Evolutionary conservation across 1,140 invertebrate species (phyloP).

Genomic region (Meloidogyne hapla): DNA sequence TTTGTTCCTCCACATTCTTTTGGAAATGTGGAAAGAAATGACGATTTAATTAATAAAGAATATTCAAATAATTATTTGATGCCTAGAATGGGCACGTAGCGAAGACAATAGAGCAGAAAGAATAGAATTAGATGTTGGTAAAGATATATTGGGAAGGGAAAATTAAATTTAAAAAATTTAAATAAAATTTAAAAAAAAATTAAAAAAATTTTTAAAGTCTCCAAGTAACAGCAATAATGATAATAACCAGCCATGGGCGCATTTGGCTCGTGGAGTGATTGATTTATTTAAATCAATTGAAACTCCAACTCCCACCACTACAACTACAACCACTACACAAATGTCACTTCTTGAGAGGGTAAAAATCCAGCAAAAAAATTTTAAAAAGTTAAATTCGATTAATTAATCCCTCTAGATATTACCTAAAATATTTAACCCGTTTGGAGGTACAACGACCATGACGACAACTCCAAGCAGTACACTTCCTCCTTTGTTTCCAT

Average conservation of each 20-base stretch:
- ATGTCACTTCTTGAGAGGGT: conserved; percentile 9
- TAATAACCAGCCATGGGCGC: conserved; percentile 22
- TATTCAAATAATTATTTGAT: not conserved
- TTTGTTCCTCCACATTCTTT: conserved; percentile 13
- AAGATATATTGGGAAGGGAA: not conserved
- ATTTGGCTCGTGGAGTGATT: conserved; percentile 37
- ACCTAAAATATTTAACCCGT: conserved; percentile 19
- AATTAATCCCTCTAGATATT: not conserved
- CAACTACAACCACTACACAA: conserved; percentile 25
- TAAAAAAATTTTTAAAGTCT: conserved; percentile 4
- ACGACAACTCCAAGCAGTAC: not conserved
- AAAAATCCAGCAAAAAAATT: not conserved
- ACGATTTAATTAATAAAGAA: not conserved
- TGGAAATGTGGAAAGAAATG: not conserved
- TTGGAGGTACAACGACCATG: not conserved
- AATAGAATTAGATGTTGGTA: conserved; percentile 7
- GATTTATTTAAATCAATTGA: conserved; percentile 16
- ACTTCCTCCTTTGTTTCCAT: conserved; percentile 7
- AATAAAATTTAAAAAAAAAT: not conserved
- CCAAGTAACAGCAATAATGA: not conserved
- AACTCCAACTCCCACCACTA: conserved; percentile 34
- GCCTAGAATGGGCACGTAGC: not conserved
- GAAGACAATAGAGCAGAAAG: not conserved
- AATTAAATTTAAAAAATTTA: not conserved
- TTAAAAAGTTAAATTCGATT: not conserved